These are phyloP conservation scores for Melieria omissa DNA, from an alignment of 2,888 invertebrate genomes.

Conservation along the genomic window DNA sequence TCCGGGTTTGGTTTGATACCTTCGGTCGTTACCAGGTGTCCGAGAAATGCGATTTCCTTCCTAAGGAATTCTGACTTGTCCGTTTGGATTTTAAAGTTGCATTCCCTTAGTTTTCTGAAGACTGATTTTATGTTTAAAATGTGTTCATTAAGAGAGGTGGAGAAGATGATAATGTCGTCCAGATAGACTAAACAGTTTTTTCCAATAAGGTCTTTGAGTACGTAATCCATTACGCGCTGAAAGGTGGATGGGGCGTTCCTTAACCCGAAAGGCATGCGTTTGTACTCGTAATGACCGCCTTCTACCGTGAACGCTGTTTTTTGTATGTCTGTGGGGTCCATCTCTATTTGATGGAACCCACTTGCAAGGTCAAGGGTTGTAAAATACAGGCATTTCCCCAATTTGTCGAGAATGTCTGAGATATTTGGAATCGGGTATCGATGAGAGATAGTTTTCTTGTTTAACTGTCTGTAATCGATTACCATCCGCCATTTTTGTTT, in stretches of 20 bases:
- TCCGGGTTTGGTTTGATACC: constrained; percentile 25
- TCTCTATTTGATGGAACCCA: not conserved
- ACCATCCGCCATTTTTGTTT: too few species aligned
- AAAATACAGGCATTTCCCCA: not conserved
- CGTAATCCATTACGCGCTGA: constrained; percentile 48
- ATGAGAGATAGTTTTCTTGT: not conserved
- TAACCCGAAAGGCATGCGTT: constrained; percentile 48
- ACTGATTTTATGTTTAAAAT: constrained; percentile 42
- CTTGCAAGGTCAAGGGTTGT: not conserved
- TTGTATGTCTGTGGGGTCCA: not conserved
- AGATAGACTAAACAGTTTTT: constrained; percentile 19
- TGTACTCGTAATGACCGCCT: constrained; percentile 49
- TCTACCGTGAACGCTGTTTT: not conserved
- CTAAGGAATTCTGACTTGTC: constrained; percentile 1
- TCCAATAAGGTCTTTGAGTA: constrained; percentile 45
- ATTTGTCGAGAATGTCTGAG: not conserved
- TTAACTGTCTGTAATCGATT: constrained; percentile 13
- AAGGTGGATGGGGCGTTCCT: constrained; percentile 43
- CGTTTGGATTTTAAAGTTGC: constrained; percentile 2
- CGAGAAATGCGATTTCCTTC: constrained; percentile 2
- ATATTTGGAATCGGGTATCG: not conserved
- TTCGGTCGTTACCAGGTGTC: constrained; percentile 20
- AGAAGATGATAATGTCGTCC: constrained; percentile 14
- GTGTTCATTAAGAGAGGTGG: constrained; percentile 8
- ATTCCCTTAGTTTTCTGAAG: constrained; percentile 44